Conservation (phyloP, 2,113 vertebrate species). For the Leucopternis melanops region DNA sequence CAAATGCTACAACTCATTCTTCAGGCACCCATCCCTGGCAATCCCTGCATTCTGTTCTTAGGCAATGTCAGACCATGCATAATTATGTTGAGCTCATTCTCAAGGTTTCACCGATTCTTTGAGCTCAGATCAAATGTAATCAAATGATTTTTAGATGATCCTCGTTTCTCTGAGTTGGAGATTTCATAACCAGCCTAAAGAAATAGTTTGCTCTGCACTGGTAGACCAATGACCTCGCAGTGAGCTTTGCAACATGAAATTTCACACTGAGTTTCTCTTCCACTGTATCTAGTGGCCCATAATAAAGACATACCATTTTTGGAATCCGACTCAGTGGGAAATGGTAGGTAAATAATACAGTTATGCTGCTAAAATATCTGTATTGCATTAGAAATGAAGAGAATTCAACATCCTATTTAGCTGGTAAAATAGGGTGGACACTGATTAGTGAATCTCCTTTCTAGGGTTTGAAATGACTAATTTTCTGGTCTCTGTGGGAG, state of each 20-base stretch:
- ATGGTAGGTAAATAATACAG: background rate
- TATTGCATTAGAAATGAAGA: background rate
- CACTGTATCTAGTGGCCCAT: background rate
- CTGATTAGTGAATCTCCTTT: background rate
- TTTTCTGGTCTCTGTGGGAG: background rate
- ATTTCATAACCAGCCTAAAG: background rate
- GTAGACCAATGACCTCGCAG: background rate
- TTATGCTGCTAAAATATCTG: background rate
- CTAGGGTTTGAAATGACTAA: background rate
- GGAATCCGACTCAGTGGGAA: background rate
- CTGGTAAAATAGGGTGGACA: background rate
- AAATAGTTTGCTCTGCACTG: background rate
- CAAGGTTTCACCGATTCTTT: background rate
- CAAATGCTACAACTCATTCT: background rate
- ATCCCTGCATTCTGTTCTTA: background rate
- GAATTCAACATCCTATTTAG: background rate
- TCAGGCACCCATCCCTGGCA: background rate
- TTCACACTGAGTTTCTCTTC: background rate
- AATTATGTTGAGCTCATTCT: background rate
- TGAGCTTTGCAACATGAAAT: background rate
- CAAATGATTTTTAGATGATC: background rate
- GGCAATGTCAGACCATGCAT: background rate
- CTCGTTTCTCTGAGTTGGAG: background rate
- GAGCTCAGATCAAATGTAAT: background rate
- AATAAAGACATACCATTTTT: background rate